These are phyloP conservation scores for Leptopilina clavipes DNA, from an alignment of 1,140 invertebrate genomes.

Conservation along the genomic window DNA sequence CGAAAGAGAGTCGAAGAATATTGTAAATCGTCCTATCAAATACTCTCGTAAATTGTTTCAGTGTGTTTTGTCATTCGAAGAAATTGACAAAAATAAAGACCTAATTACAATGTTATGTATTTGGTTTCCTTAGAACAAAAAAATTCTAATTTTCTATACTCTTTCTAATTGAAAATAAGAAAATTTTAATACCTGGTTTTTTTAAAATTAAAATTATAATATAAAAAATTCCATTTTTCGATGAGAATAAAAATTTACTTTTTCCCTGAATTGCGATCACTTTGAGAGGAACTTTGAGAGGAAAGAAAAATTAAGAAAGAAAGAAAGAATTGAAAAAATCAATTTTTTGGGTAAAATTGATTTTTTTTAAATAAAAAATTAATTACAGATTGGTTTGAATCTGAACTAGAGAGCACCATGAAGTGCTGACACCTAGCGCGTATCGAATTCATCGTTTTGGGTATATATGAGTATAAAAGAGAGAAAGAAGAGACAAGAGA, in stretches of 20 bases:
- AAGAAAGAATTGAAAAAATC: not conserved
- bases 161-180: no score
- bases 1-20: slow-evolving; percentile 26
- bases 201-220: no score
- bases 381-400: slow-evolving; percentile 42
- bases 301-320: not conserved
- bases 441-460: slow-evolving; percentile 30
- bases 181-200: not conserved
- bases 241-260: no score
- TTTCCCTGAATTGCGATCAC: no score
- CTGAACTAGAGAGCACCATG: slow-evolving; percentile 41
- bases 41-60: slow-evolving; percentile 35
- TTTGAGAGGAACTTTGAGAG: no score
- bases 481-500: slow-evolving; percentile 37
- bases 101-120: not conserved
- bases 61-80: not conserved
- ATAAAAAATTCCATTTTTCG: no score
- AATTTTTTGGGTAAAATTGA: no score
- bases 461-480: slow-evolving; percentile 40
- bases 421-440: slow-evolving; percentile 54
- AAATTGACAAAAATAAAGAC: not conserved
- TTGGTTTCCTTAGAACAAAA: no score
- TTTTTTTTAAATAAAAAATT: not conserved
- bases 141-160: no score
- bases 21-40: slow-evolving; percentile 42